Percentiles rank a stretch among this genome's conserved stretches.
These are phyloP conservation scores for Clytia hemisphaerica DNA, from an alignment of 30 jellyfish, hydroid and myxozoan genomes.

Conservation along the genomic window DNA sequence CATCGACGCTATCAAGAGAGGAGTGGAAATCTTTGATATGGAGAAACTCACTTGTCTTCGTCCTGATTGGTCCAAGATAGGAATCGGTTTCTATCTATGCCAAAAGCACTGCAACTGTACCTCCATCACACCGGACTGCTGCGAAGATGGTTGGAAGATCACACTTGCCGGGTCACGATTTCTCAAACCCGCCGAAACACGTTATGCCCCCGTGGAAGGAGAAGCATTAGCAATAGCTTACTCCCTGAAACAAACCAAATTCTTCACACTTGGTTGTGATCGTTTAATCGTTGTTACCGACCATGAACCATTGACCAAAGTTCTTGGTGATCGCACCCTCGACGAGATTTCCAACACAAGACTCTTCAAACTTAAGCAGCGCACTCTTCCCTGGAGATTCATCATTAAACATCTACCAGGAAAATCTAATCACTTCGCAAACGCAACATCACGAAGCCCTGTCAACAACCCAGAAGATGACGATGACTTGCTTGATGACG, in stretches of 20 bases:
- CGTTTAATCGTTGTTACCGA: neutral
- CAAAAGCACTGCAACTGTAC: slow-evolving; percentile 13
- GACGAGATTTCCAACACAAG: slow-evolving; percentile 11
- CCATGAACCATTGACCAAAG: slow-evolving; percentile 10
- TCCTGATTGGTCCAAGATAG: slow-evolving; percentile 12
- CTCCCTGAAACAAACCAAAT: slow-evolving; percentile 17
- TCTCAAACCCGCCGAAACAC: slow-evolving; percentile 21
- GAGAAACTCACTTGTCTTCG: neutral
- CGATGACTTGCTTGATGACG: too few relatives aligned
- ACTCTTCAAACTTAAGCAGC: slow-evolving; percentile 2
- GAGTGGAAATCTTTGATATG: neutral
- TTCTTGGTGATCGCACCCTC: slow-evolving; percentile 12
- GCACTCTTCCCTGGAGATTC: slow-evolving; percentile 1
- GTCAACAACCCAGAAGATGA: too few relatives aligned
- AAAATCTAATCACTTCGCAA: too few relatives aligned
- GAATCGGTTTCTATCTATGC: slow-evolving; percentile 8
- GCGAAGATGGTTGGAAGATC: slow-evolving; percentile 10
- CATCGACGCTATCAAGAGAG: neutral
- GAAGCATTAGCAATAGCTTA: slow-evolving; percentile 30
- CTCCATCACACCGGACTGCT: neutral
- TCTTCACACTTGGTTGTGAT: slow-evolving; percentile 23
- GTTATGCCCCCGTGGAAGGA: slow-evolving; percentile 29
- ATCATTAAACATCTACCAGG: neutral
- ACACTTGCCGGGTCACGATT: slow-evolving; percentile 4
- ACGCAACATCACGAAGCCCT: slow-evolving; percentile 2